These are phyloP conservation scores for Drosophila melanosoma DNA, from an alignment of 2,888 invertebrate species.

Conservation along the genomic window DNA sequence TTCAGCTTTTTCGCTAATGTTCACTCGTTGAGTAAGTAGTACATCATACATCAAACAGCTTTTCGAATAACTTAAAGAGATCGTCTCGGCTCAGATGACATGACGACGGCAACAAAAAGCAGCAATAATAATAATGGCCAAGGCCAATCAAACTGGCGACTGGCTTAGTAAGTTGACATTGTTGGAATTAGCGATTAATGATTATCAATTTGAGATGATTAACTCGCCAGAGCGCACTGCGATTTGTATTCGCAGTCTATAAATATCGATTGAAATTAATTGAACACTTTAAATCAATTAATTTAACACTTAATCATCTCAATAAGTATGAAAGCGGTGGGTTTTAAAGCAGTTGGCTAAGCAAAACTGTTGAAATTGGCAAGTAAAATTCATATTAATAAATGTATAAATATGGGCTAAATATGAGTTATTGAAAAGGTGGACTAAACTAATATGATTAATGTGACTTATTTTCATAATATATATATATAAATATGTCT, in stretches of 20 bases:
- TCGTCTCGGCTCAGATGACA: constrained; percentile 43
- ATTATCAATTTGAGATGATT: constrained; percentile 47
- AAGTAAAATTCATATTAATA: background rate
- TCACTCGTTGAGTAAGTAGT: constrained; percentile 16
- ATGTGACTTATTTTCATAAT: too few relatives aligned
- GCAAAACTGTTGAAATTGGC: background rate
- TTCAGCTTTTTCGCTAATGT: constrained; percentile 57
- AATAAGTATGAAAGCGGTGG: background rate
- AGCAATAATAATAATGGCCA: constrained; percentile 10
- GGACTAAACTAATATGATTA: too few relatives aligned
- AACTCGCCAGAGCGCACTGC: constrained; percentile 6
- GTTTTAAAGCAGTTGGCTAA: background rate
- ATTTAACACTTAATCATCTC: constrained; percentile 6
- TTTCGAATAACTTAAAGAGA: constrained; percentile 38
- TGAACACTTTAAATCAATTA: constrained; percentile 29
- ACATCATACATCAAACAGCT: constrained; percentile 17
- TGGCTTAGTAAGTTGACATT: constrained; percentile 54
- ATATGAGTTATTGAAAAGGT: too few relatives aligned
- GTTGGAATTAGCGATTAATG: constrained; percentile 48
- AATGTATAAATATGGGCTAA: background rate
- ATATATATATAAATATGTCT: too few relatives aligned
- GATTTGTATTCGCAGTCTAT: constrained; percentile 8
- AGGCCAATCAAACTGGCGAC: constrained; percentile 52
- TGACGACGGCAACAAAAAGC: constrained; percentile 25
- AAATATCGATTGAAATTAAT: constrained; percentile 16